These are phyloP conservation scores for Sander vitreus DNA, from an alignment of 2,113 vertebrate genomes.

Conservation along the genomic window DNA sequence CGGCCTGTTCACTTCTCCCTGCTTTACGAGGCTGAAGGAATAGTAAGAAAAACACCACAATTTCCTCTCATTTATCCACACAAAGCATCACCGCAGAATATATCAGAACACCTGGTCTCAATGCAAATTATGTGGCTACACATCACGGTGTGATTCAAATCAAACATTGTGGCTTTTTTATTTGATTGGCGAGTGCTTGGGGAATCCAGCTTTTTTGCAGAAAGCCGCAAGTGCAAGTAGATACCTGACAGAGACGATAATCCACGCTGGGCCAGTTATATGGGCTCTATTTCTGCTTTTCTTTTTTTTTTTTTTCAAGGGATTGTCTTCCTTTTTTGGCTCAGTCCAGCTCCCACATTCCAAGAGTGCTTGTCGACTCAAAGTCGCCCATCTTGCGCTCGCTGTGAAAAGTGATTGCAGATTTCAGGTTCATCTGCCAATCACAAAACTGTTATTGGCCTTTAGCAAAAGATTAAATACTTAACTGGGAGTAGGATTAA, in stretches of 20 bases:
- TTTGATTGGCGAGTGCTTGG: conserved; percentile 27
- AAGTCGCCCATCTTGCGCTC: conserved; percentile 53
- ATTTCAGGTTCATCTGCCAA: conserved; percentile 61
- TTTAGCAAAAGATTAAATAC: conserved; percentile 53
- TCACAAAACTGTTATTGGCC: conserved; percentile 49
- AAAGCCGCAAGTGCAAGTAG: conserved; percentile 23
- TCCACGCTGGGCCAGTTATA: conserved; percentile 19
- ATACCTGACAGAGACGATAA: conserved; percentile 42
- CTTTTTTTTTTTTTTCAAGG: not conserved
- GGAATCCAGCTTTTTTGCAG: conserved; percentile 1
- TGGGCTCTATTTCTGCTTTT: conserved; percentile 15
- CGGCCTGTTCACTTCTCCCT: conserved; percentile 9
- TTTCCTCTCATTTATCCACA: conserved; percentile 17
- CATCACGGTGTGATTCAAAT: conserved; percentile 24
- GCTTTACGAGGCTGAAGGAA: conserved; percentile 21
- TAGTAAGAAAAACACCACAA: conserved; percentile 8
- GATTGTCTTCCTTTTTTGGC: conserved; percentile 64
- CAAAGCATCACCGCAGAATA: conserved; percentile 10
- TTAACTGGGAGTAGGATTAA: conserved; percentile 42
- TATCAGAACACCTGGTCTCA: conserved; percentile 35
- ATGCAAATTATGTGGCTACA: conserved; percentile 40
- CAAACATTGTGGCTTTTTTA: conserved; percentile 24
- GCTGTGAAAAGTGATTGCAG: conserved; percentile 55
- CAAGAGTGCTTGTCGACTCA: conserved; percentile 65
- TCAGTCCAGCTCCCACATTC: conserved; percentile 65